phyloP scores from a whole-genome alignment of 2,888 invertebrate species.

The Creontiades dilutus region DNA sequence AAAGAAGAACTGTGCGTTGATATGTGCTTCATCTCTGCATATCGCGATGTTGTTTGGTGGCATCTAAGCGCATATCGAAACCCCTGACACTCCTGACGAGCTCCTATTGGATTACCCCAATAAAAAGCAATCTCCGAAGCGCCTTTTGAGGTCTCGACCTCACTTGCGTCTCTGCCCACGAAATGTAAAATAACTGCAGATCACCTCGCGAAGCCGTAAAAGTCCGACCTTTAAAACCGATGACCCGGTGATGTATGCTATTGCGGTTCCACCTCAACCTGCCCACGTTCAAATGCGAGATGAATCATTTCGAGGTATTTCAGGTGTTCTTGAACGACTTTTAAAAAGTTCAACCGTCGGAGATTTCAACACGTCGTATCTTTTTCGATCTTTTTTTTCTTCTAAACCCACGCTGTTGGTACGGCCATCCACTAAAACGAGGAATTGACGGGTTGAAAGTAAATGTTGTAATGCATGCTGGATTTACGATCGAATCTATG shows the following conservation, averaged over 20 bases:
- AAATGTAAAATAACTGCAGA: conserved; percentile 11
- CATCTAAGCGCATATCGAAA: no score
- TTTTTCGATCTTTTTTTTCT: background rate
- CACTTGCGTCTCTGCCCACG: background rate
- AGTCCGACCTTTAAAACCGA: background rate
- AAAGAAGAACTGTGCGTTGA: no score
- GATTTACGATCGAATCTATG: background rate
- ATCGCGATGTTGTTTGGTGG: no score
- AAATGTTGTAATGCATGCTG: background rate
- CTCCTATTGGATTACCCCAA: no score
- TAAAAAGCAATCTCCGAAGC: no score
- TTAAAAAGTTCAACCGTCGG: background rate
- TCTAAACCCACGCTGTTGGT: background rate
- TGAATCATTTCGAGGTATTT: background rate
- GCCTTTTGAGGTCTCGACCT: no score
- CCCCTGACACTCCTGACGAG: no score
- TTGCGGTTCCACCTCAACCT: background rate
- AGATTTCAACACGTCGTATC: background rate
- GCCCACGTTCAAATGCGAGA: background rate
- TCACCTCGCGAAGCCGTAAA: background rate
- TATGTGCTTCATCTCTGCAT: no score
- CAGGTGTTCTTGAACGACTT: background rate
- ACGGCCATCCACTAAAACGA: background rate
- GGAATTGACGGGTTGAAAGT: background rate
- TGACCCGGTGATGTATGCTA: no score